Conservation (phyloP, 92 coral and sea anemone genomes). For the Virgularia gustaviana region DNA sequence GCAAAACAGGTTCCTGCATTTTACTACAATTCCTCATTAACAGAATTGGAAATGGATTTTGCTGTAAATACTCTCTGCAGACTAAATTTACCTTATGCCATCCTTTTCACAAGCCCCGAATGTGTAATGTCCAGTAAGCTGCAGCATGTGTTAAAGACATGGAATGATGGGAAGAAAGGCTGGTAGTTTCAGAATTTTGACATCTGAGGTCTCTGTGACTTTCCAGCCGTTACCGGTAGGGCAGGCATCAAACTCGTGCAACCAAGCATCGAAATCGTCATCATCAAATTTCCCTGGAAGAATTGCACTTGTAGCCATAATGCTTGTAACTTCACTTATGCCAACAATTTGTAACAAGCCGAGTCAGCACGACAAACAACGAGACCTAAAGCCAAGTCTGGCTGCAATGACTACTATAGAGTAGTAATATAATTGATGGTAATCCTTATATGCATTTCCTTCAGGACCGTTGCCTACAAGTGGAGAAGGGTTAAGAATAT, state of each 20-base stretch:
- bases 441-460: no score
- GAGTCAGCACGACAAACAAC: no score
- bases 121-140: conserved; percentile 25
- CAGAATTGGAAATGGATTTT: conserved; percentile 45
- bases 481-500: no score
- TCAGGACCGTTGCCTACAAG: no score
- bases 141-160: conserved; percentile 23
- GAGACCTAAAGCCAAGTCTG: no score
- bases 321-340: not conserved
- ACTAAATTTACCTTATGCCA: conserved; percentile 21
- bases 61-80: conserved; percentile 20
- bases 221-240: conserved; percentile 6
- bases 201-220: not conserved
- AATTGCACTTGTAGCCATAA: not conserved
- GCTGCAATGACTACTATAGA: no score
- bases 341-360: not conserved
- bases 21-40: conserved; percentile 44
- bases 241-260: conserved; percentile 17
- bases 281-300: conserved; percentile 5
- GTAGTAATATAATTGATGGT: no score
- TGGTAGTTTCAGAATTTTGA: not conserved
- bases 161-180: conserved; percentile 19
- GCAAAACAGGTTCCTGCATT: conserved; percentile 45
- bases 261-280: conserved; percentile 16
- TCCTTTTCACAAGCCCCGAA: conserved; percentile 44